These are phyloP conservation scores for Pammene aurita DNA, from an alignment of 2,888 invertebrate genomes.

Conservation along the genomic window DNA sequence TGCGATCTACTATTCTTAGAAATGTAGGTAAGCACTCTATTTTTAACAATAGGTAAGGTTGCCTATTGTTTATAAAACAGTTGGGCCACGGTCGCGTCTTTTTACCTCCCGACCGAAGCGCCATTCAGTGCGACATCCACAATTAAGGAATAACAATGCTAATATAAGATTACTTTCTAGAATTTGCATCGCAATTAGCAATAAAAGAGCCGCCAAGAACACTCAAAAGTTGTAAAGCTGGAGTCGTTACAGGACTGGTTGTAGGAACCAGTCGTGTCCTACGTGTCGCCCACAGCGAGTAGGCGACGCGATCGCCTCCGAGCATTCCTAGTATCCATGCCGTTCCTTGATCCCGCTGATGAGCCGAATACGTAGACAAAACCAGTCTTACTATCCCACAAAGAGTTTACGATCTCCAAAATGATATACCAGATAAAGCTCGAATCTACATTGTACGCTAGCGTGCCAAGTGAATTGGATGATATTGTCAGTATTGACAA, in stretches of 20 bases:
- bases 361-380: background rate
- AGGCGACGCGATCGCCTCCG: constrained; percentile 53
- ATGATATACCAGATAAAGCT: too few species aligned
- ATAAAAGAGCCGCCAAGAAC: constrained; percentile 20
- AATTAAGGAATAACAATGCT: background rate
- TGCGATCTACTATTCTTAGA: background rate
- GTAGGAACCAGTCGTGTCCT: constrained; percentile 41
- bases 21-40: background rate
- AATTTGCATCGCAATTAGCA: constrained; percentile 17
- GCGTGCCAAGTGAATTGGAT: too few species aligned
- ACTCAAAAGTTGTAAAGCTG: constrained; percentile 5
- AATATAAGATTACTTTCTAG: background rate
- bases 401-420: too few species aligned
- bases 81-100: background rate
- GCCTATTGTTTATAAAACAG: background rate
- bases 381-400: too few species aligned
- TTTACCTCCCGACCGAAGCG: background rate
- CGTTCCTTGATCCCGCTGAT: constrained; percentile 3
- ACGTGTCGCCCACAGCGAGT: constrained; percentile 43
- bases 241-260: constrained; percentile 42
- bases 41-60: background rate
- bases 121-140: background rate
- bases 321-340: constrained; percentile 44
- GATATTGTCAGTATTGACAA: too few species aligned
- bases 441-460: too few species aligned